Evolutionary conservation across 2,113 vertebrate genomes (phyloP), one percentile per base, ranked within the genome.

Genomic region (Tenebrosternarchus preto): DNA sequence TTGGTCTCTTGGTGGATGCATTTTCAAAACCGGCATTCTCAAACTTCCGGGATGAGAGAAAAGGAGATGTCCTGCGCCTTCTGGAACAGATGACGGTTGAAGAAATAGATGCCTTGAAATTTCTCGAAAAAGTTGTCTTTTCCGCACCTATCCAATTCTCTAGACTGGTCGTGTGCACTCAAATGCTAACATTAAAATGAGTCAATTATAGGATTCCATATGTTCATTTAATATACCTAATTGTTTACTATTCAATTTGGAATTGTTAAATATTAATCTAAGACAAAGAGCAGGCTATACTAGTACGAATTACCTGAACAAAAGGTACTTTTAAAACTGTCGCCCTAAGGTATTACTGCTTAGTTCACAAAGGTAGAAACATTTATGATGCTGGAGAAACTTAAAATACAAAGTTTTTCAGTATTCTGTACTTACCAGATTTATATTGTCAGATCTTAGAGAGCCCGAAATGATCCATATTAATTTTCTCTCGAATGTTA

Each of bases 21-120:
- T 77, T 55, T 92, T 76, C 83, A 91, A 85, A 82, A 91, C 85
- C 6, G 91, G 88, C 93, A 94, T 94, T 55, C 27, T 89, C 77
- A 67, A 61, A 75, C 70, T 73, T 73, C 66, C 29, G 74, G 64
- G 17, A 50, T 61, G 70, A 76, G 64, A 64, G 27, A 70, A 72
- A 76, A 77, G 56, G 70, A 69, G 68, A 66, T 86, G 20, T 53
- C 64, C 57, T 73, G 56, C 61, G 39, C 46, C 46, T 36, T 86
- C 78, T 78, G 78, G 12, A 78, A 83, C 64, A 86, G 36, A 78
- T 39, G 84, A 79, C 20, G 0, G 60, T 8, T 16, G 76, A 53
- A 19, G 43, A 17, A 39, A 19, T n/a, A 25, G 39, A 82, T 72
- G 22, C 39, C 64, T 59, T 46, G 24, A 68, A n/a, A 31, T 27